Base-by-base conservation (phyloP, 2,797 vertebrate genomes). In the Karalla daura region DNA sequence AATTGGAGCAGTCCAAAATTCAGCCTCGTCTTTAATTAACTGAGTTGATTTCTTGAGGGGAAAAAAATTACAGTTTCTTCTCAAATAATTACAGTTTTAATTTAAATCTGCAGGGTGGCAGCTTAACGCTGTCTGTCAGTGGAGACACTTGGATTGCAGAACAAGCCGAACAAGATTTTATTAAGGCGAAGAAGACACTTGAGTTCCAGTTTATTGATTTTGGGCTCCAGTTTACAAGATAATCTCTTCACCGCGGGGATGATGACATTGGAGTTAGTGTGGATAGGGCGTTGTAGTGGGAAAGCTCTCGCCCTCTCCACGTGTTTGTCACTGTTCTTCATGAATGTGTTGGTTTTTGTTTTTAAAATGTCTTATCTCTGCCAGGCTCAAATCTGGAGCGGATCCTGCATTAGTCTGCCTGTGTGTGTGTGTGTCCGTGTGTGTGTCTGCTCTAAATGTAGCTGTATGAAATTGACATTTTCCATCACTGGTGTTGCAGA, bases 1-100 rank as follows among this genome's bases (percentile, higher is more conserved):
- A 2, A 11, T 60, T 20, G 8, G 0, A 53, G 12, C 27, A 61
- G 23, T 51, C 21, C 20, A 33, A 40, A 6, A 46, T 24, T 54
- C 24, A 50, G 17, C 27, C 21, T 66, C 0, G 6, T 66, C 11
- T 77, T 77, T 54, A 69, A 60, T 79, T 46, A 63, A 47, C 40
- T 51, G 18, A 65, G 46, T 11, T 13, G 21, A 51, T 56, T 44
- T 41, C 49, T 6, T 17, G 10, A 55, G 32, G 20, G n/a, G n/a
- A n/a, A n/a, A 70, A 53, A 63, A 49, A 60, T 5, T 14, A 62
- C 50, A 55, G 33, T 50, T 75, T 44, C 44, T 52, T 7, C 8
- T 5, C 24, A 36, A 36, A 15, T 45, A 60, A 49, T 63, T 43
- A 25, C n/a, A 54, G 21, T 15, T 24, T 53, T 59, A 20, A 67